These are phyloP conservation scores for Cervus canadensis DNA, from an alignment of 2,113 vertebrate species.

Conservation along the genomic window DNA sequence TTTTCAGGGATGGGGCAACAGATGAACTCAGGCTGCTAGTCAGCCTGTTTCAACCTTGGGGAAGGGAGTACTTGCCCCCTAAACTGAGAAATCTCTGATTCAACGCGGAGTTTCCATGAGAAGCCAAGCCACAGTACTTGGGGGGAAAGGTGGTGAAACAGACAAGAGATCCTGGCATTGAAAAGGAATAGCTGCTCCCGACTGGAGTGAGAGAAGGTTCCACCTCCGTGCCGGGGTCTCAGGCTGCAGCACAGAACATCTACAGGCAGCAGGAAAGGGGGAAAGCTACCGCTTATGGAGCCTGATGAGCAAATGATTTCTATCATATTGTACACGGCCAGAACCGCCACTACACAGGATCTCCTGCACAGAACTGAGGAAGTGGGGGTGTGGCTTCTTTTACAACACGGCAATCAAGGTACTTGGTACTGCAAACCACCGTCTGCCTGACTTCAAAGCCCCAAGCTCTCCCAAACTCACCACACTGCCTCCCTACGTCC, in stretches of 20 bases:
- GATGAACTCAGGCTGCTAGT: background rate
- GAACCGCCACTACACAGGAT: fast-evolving
- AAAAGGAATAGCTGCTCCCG: background rate
- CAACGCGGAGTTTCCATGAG: background rate
- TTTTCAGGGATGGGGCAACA: background rate
- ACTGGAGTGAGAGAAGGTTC: fast-evolving
- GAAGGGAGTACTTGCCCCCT: background rate
- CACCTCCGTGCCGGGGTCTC: fast-evolving
- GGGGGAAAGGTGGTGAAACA: background rate
- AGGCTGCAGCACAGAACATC: background rate
- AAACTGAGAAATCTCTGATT: background rate
- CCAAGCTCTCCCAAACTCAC: background rate
- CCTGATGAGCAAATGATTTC: background rate
- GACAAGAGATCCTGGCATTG: background rate
- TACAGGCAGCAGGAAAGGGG: fast-evolving
- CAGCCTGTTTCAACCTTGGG: background rate
- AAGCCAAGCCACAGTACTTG: background rate
- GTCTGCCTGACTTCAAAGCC: background rate
- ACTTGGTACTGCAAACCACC: background rate
- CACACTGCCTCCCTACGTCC: background rate
- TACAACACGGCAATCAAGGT: background rate
- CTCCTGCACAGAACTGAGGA: background rate
- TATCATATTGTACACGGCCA: fast-evolving
- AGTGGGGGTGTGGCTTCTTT: background rate
- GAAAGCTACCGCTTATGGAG: background rate